A percentile compares a stretch with the other conserved stretches of the same genome.
These are phyloP conservation scores for Mirounga angustirostris DNA, from an alignment of 2,113 vertebrate species.

Conservation along the genomic window DNA sequence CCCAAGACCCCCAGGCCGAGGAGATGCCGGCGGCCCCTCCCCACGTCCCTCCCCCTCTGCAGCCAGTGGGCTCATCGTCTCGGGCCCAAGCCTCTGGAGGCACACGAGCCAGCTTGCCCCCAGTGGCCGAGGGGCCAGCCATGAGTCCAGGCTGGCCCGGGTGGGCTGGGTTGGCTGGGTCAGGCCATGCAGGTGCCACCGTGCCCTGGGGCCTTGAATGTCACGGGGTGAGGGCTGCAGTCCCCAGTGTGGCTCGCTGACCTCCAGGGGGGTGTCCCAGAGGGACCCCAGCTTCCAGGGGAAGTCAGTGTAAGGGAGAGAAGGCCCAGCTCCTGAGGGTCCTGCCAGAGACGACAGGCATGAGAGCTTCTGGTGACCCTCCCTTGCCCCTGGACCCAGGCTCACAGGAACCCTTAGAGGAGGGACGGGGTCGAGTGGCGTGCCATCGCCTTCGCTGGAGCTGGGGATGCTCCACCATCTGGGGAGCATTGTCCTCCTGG, in stretches of 20 bases:
- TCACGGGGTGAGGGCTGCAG: not conserved
- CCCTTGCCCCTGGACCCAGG: not conserved
- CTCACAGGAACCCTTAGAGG: not conserved
- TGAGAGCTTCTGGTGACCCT: not conserved
- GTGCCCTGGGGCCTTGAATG: not conserved
- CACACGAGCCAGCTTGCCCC: too few relatives aligned
- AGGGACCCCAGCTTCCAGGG: not conserved
- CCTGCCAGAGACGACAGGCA: not conserved
- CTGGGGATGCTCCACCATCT: not conserved
- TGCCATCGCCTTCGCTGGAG: not conserved
- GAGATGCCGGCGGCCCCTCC: not conserved
- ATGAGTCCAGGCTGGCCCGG: not conserved
- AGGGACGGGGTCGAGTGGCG: not conserved
- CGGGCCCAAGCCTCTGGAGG: not conserved
- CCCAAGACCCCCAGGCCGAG: not conserved
- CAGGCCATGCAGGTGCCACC: too few relatives aligned
- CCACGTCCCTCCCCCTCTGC: rapidly evolving
- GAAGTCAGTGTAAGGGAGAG: not conserved
- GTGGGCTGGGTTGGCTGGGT: not conserved
- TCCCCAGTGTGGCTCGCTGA: not conserved
- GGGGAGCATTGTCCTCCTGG: rapidly evolving
- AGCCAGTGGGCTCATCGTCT: rapidly evolving
- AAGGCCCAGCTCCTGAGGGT: not conserved
- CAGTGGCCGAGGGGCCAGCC: not conserved
- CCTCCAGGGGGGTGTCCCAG: not conserved